A percentile compares a stretch with the other conserved stretches of the same genome.
Conservation (phyloP, 2,888 invertebrate genomes). For the Phengaris arion region DNA sequence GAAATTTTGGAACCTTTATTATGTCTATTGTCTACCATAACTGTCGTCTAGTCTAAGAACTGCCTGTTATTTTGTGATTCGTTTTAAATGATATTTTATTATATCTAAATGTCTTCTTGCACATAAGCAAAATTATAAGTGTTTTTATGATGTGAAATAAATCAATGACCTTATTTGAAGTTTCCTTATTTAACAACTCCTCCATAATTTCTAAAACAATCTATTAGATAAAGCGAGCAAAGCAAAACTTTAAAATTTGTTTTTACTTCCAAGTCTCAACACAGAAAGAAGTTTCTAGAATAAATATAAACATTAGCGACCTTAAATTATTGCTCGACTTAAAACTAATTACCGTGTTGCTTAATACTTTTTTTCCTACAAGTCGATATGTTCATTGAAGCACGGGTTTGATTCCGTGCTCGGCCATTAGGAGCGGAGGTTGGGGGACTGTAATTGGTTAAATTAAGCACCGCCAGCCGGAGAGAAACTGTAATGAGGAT, state of each 20-base stretch:
- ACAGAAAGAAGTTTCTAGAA: neutral
- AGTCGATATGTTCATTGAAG: too few species aligned
- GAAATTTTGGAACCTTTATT: conserved; percentile 72
- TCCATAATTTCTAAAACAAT: neutral
- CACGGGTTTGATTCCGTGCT: too few species aligned
- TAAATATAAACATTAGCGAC: neutral
- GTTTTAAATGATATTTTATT: conserved; percentile 50
- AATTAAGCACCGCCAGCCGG: too few species aligned
- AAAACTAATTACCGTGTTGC: neutral
- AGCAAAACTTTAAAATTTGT: neutral
- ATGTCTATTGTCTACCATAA: conserved; percentile 55
- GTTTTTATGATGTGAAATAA: conserved; percentile 29
- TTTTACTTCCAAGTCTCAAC: neutral
- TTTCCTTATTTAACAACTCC: neutral
- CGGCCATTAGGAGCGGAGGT: too few species aligned
- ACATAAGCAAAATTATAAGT: conserved; percentile 47
- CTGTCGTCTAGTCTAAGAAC: conserved; percentile 58
- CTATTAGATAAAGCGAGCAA: neutral
- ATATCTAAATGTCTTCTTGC: conserved; percentile 40
- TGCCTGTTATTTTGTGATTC: conserved; percentile 66
- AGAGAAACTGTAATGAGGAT: too few species aligned
- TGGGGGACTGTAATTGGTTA: too few species aligned
- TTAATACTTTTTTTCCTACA: too few species aligned
- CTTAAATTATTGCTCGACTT: neutral
- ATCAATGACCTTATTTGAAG: neutral